These are phyloP conservation scores for Xenops minutus DNA, from an alignment of 2,797 vertebrate genomes.

Conservation along the genomic window DNA sequence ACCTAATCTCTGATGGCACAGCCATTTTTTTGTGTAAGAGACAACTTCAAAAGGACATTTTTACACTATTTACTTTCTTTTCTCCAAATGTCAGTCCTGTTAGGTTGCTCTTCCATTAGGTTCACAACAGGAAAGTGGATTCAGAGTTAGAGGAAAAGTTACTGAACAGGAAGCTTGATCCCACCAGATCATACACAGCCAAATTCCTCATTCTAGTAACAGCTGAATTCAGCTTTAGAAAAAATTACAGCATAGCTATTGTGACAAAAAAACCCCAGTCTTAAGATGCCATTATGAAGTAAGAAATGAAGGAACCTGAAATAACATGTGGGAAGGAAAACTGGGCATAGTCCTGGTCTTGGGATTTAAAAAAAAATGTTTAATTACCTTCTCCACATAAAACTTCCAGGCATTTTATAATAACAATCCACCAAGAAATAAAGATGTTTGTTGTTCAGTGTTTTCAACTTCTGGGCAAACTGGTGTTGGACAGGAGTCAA, in stretches of 20 bases:
- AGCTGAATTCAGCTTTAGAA: background rate
- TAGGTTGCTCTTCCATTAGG: background rate
- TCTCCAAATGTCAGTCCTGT: background rate
- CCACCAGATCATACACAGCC: background rate
- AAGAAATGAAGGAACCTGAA: background rate
- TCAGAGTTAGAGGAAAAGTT: background rate
- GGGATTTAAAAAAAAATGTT: background rate
- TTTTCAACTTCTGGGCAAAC: background rate
- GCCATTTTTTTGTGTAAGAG: background rate
- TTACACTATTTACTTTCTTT: background rate
- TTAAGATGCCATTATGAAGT: background rate
- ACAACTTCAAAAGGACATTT: background rate
- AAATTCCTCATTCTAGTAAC: background rate
- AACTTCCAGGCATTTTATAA: background rate
- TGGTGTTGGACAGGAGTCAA: background rate
- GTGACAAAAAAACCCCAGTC: fast-evolving
- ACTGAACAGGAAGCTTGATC: background rate
- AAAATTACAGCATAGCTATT: background rate
- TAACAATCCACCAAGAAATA: background rate
- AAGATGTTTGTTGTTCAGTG: background rate
- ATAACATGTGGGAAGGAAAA: background rate
- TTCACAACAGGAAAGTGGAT: background rate
- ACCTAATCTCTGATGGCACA: background rate
- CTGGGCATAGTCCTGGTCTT: background rate
- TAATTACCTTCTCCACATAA: background rate